These are phyloP conservation scores for Anthopleura sola DNA, from an alignment of 64 coral and sea anemone genomes.

Conservation along the genomic window DNA sequence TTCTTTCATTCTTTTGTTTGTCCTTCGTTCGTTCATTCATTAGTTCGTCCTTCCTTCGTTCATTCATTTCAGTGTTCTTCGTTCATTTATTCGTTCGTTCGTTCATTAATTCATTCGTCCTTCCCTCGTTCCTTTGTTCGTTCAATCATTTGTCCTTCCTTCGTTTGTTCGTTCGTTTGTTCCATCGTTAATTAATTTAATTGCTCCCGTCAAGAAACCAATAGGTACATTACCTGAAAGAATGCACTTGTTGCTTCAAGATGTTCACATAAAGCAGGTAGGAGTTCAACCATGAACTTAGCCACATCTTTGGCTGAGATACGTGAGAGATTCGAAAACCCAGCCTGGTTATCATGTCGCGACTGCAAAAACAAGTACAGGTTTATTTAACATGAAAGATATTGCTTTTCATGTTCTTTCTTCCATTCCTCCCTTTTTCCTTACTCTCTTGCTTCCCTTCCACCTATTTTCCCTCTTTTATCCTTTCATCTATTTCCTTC, in stretches of 20 bases:
- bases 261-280: constrained; percentile 84
- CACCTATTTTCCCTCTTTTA: neutral
- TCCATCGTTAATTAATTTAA: neutral
- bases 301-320: constrained; percentile 66
- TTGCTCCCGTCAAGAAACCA: neutral
- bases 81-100: too few relatives aligned
- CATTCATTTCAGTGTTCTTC: neutral
- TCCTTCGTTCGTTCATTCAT: neutral
- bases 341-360: constrained; percentile 86
- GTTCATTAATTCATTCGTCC: neutral
- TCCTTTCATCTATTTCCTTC: neutral
- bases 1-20: too few relatives aligned
- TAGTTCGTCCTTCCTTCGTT: neutral
- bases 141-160: neutral
- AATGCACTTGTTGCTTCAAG: constrained; percentile 90
- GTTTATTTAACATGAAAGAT: too few relatives aligned
- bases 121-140: neutral
- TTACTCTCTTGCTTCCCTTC: neutral
- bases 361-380: constrained; percentile 36
- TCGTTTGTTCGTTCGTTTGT: neutral
- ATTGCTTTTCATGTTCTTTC: neutral
- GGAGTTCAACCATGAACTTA: constrained; percentile 63
- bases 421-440: neutral
- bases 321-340: constrained; percentile 83
- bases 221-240: constrained; percentile 67